Conservation (phyloP, 2,888 invertebrate species). For the Mythimna albipuncta region DNA sequence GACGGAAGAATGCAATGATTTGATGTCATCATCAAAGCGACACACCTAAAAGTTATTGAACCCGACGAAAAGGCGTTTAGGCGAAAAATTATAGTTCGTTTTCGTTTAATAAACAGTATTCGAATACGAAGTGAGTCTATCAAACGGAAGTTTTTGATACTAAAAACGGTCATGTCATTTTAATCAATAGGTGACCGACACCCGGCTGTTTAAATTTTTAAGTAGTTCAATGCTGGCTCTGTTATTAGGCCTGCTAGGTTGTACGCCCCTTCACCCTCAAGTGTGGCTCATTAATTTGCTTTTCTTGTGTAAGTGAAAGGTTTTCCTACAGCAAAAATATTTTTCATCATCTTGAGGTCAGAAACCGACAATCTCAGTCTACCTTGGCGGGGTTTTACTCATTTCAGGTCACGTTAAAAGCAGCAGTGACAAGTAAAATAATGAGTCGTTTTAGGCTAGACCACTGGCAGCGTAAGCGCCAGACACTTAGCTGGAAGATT, state of each 20-base stretch:
- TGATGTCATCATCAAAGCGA: slow-evolving; percentile 42
- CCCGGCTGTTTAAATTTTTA: slow-evolving; percentile 12
- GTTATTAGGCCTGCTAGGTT: slow-evolving; percentile 1
- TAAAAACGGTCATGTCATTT: slow-evolving; percentile 9
- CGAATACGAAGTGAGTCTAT: slow-evolving; percentile 1
- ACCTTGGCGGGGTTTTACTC: background rate
- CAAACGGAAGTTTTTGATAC: slow-evolving; percentile 2
- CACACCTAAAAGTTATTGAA: slow-evolving; percentile 35
- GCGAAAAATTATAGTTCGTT: slow-evolving; percentile 14
- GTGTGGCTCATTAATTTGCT: slow-evolving; percentile 1
- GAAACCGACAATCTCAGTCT: background rate
- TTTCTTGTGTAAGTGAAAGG: background rate
- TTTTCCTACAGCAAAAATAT: background rate
- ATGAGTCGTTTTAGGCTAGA: background rate
- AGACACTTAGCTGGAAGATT: background rate
- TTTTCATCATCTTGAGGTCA: background rate
- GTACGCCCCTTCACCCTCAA: slow-evolving; percentile 2
- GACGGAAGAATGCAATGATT: slow-evolving; percentile 46
- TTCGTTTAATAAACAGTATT: background rate
- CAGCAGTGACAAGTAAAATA: background rate
- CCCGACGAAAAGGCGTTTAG: slow-evolving; percentile 2
- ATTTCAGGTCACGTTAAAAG: background rate
- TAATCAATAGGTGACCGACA: slow-evolving; percentile 1
- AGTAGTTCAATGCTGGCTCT: slow-evolving; percentile 7
- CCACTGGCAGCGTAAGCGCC: background rate